phyloP scores from a whole-genome alignment of 2,888 invertebrate genomes.

The Trichopria drosophilae region DNA sequence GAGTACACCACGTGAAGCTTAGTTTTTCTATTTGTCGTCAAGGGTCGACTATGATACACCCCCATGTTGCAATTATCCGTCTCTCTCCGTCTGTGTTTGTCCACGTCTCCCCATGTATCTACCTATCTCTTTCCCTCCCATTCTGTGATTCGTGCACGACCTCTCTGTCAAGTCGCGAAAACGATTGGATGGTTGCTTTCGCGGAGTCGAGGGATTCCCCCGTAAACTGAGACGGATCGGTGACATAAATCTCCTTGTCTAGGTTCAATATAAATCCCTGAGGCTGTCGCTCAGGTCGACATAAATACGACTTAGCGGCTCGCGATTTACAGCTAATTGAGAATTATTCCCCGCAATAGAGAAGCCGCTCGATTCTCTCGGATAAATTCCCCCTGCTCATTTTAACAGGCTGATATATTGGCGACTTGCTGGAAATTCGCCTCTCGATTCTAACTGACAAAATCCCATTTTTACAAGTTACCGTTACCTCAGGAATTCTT shows the following conservation, averaged over 20 bases:
- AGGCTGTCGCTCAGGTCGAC: slow-evolving; percentile 40
- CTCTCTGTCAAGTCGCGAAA: no score
- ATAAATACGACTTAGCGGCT: slow-evolving; percentile 57
- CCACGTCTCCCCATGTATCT: no score
- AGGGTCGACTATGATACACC: slow-evolving; percentile 48
- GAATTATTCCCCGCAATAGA: slow-evolving; percentile 55
- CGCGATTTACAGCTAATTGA: slow-evolving; percentile 55
- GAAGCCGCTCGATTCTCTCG: slow-evolving; percentile 20
- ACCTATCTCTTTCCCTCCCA: no score
- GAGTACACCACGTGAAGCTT: no score
- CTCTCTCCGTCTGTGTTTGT: no score
- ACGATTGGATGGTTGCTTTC: slow-evolving; percentile 36
- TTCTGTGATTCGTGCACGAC: no score
- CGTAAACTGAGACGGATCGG: slow-evolving; percentile 57
- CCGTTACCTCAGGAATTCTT: no score
- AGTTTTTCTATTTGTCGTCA: slow-evolving; percentile 51
- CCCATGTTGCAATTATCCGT: no score
- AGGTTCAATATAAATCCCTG: slow-evolving; percentile 53
- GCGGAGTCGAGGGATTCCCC: slow-evolving; percentile 29
- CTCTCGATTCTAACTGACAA: no score
- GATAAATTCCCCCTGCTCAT: slow-evolving; percentile 28
- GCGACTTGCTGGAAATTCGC: no score
- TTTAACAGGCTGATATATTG: slow-evolving; percentile 25
- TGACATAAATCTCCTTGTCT: slow-evolving; percentile 53
- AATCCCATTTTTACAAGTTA: no score